Evolutionary conservation across 2,888 invertebrate species (phyloP), one percentile per base, ranked within the genome.

Genomic region (Brassicogethes aeneus): DNA sequence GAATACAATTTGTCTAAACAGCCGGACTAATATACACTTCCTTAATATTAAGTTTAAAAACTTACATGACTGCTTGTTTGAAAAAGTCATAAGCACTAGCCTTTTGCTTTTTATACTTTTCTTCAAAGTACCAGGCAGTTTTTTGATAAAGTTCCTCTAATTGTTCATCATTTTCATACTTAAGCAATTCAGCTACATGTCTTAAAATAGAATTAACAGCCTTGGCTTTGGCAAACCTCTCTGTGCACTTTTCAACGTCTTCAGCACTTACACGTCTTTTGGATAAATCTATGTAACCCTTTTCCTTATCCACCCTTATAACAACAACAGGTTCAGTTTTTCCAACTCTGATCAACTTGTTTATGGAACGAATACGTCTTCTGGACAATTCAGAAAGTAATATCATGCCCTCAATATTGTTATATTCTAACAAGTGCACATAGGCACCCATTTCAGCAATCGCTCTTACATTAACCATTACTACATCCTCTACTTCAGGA

Each of bases 361-460:
- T 99, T 63, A 99, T 97, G 43, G 99, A 99, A 50, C 99, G 80
- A 57, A 99, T 99, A 77, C 99, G 92, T 71, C 99, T 80, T 63
- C 99, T 79, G 2, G 97, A 99, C 74, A 99, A 75, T 69, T 99
- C 99, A 3, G 96, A 97, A 2, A 99, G 78, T 62, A 99, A 72
- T 50, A 99, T 99, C 99, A 99, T 99, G 60, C 94, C 96, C 70
- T 99, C 97, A 54, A 96, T 99, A 62, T 96, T 94, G 69, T 99
- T 96, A 68, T 99, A 99, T 71, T 99, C 99, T 49, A 97, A 72
- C 45, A 99, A 73, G 68, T 94, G 91, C 12, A 99, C 99, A 68
- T 99, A 99, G 2, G 97, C 99, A 44, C 99, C 99, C 97, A 99
- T 99, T 75, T 99, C 97, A 13, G 96, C 97, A 60, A 99, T 99